A percentile compares a stretch with the other conserved stretches of the same genome.
These are phyloP conservation scores for Ficedula albicollis DNA, from an alignment of 2,797 vertebrate species.

Conservation along the genomic window DNA sequence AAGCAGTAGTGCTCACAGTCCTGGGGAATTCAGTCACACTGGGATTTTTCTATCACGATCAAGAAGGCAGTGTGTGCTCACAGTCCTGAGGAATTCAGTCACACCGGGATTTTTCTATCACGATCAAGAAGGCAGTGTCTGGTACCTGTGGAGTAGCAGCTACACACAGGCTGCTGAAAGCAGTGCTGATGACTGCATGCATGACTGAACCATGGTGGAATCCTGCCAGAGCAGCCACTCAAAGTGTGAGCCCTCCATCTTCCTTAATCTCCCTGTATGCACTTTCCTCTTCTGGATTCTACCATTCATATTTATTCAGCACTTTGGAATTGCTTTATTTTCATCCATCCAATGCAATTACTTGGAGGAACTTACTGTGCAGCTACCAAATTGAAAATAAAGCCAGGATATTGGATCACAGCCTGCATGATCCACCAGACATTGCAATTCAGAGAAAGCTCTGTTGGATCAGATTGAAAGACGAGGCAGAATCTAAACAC, in stretches of 20 bases:
- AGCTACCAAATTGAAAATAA: slow-evolving; percentile 38
- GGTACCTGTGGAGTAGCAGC: background rate
- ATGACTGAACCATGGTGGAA: background rate
- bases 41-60: too few relatives aligned
- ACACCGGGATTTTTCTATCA: background rate
- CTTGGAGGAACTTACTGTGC: background rate
- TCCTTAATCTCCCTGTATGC: background rate
- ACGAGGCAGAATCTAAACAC: background rate
- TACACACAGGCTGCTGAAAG: background rate
- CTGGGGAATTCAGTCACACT: too few relatives aligned
- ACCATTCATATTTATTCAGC: background rate
- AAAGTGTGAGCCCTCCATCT: background rate
- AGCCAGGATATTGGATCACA: slow-evolving; percentile 31
- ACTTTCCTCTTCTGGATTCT: background rate
- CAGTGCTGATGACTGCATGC: background rate
- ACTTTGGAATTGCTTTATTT: slow-evolving; percentile 29
- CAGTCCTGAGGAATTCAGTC: background rate
- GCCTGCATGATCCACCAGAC: slow-evolving; percentile 14
- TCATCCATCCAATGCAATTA: background rate
- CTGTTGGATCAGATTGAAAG: background rate
- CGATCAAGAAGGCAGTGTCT: background rate
- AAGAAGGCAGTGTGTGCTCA: too few relatives aligned
- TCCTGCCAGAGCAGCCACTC: background rate
- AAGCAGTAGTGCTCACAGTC: too few relatives aligned
- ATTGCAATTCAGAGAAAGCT: background rate